Evolutionary conservation across 2,888 invertebrate species (phyloP), one percentile per base, ranked within the genome.

Genomic region (Scaptomyza reducta): DNA sequence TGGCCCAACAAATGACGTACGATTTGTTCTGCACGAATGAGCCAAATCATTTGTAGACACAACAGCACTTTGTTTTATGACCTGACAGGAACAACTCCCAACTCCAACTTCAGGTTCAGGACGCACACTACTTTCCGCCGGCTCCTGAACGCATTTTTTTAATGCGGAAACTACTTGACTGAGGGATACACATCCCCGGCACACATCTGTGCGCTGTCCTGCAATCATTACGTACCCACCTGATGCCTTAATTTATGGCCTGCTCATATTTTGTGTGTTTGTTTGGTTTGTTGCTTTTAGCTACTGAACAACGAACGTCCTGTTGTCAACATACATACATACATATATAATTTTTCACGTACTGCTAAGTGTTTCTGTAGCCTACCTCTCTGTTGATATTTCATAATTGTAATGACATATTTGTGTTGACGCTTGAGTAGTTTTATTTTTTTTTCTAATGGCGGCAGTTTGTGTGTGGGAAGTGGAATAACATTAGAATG

Each of bases 11-110:
- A 83, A 83, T 83, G 87, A 81, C 83, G 81, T 79, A 77, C 87
- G 84, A 83, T 84, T 83, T 83, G 84, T 87, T 87, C 84, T 87
- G 87, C 83, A 83, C 79, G 87, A 83, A 83, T 87, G 84, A 87
- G 87, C 84, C 81, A 75, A 83, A 83, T 81, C 79, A 84, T 86
- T 83, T 83, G 82, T 86, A 83, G 87, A 74, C 76, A 81, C 74
- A 61, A 62, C 62, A 74, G 87, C 81, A 87, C 84, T 83, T 83
- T 83, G 76, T 83, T 83, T 83, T 83, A 87, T 81, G 72, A 81
- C 87, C 60, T 82, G 72, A 66, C 86, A 77, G 78, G 80, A 33
- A 49, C 47, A 33, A 47, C 47, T 47, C 29, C 29, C 47, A 13
- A 31, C 13, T 47, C 16, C 46, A 77, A 67, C 65, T 63, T 53